Evolutionary conservation across 1,140 invertebrate genomes (phyloP).

Genomic region (Lasaia peninsularis): DNA sequence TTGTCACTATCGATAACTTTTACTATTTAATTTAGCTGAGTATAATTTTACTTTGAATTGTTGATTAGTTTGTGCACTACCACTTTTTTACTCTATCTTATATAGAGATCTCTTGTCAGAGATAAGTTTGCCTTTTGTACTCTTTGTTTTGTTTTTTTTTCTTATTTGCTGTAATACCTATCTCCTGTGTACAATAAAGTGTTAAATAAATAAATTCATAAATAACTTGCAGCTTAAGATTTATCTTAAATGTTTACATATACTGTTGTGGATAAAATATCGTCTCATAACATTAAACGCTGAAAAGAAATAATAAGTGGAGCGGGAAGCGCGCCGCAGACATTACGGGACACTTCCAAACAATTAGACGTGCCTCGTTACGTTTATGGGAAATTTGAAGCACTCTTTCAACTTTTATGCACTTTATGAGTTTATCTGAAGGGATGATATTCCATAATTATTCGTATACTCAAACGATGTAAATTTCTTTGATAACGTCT

Average conservation of each 20-base stretch:
- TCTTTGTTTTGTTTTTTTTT: no score
- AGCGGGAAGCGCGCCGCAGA: slow-evolving; percentile 35
- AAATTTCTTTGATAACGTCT: not conserved
- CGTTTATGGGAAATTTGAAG: slow-evolving; percentile 42
- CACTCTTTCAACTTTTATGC: slow-evolving; percentile 40
- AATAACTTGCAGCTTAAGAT: no score
- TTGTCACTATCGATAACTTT: no score
- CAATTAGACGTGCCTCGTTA: slow-evolving; percentile 70
- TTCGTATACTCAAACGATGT: not conserved
- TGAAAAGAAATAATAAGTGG: slow-evolving; percentile 60
- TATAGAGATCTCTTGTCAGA: no score
- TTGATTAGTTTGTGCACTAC: no score
- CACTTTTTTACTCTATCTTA: no score
- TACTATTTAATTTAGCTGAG: no score
- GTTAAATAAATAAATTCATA: no score
- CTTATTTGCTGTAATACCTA: no score
- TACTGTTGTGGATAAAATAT: slow-evolving; percentile 53
- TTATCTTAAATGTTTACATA: slow-evolving; percentile 25
- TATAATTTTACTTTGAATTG: no score
- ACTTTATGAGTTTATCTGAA: slow-evolving; percentile 44
- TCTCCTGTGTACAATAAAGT: no score
- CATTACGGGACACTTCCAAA: slow-evolving; percentile 63
- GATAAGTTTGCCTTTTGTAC: no score
- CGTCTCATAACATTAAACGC: slow-evolving; percentile 68
- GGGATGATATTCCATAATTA: slow-evolving; percentile 27